Evolutionary conservation across 2,113 vertebrate genomes (phyloP), one percentile per base, ranked within the genome.

Genomic region (Hippocampus comes): DNA sequence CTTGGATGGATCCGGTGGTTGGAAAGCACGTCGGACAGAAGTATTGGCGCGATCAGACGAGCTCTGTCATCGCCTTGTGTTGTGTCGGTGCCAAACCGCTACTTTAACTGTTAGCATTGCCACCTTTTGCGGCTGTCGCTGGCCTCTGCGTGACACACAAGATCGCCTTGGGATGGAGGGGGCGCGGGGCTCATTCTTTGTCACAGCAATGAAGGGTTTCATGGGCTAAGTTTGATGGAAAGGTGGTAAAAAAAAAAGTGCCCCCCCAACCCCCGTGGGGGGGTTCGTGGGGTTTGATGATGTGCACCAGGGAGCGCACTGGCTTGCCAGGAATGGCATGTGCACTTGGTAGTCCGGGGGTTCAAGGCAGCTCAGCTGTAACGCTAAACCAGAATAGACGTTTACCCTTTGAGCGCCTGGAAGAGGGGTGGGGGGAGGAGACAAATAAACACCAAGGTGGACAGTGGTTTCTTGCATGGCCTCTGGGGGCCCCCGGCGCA

Each of bases 331-430:
- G 93, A 94, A 92, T 93, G 92, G 93, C 82, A 93, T 92, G 87
- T 75, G 79, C 30, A 55, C 82, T 82, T 18, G 72, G 82, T 86
- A 90, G 83, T 78, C 82, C 5, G 78, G 73, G 87, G 89, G 92
- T 93, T 94, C 92, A 94, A 93, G 92, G 92, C 91, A 87, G 82
- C 75, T 81, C 71, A 83, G 75, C 80, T 88, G 93, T 90, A 93
- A 93, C 90, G 78, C 82, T 86, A 93, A 87, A 91, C 89, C 87
- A 93, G 93, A 94, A 93, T 93, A 91, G 91, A 92, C 90, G 80
- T 92, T 93, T 93, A 94, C 91, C 92, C 92, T 94, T 93, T 93
- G 91, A 93, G 87, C 11, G 82, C 86, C 75, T 84, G 78, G 57
- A 66, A 82, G 82, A 25, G 78, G 79, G 75, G 80, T 83, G 38